Evolutionary conservation across 2,888 invertebrate species (phyloP), one percentile per base, ranked within the genome.

Genomic region (Caprella mutica): DNA sequence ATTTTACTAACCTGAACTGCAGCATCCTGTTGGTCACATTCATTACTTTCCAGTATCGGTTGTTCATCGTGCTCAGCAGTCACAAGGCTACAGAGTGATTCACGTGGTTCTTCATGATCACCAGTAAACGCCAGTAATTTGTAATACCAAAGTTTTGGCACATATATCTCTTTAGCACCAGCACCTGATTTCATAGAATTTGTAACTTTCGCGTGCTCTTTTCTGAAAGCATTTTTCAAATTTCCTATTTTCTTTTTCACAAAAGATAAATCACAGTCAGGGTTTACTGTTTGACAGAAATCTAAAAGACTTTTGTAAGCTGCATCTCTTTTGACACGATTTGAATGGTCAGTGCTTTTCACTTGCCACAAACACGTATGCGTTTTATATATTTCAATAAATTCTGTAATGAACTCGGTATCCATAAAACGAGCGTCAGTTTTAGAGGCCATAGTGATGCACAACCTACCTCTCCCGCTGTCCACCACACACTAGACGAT

Each of bases 81-180:
- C 5, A 26, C 46, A 46, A 46, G n/a, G 26, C 46, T 46, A 46
- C 46, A 46, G 46, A 46, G 27, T 46, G 46, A 46, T 46, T 46
- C 46, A 46, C 46, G 46, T 46, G 46, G 46, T 9, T 46, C 46
- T 46, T 46, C 46, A 46, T 46, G 46, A 46, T 46, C 46, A 46
- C 17, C 46, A 46, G 46, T 46, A 46, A 46, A 46, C 46, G 3
- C 24, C 27, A 46, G 27, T 46, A 46, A 46, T 26, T 46, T 46
- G 27, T 46, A 46, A 24, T 46, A 46, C 46, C 46, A 46, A 46
- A 46, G 46, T 46, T 46, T 46, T 46, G 46, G 46, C 46, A 46
- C 46, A 24, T 46, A 46, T 2, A 46, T 27, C 3, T 27, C 46
- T 26, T 24, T 46, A 4, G 46, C 27, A 46, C 46, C 46, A 46